Conservation (phyloP, 2,113 vertebrate species). For the Sceloporus undulatus region DNA sequence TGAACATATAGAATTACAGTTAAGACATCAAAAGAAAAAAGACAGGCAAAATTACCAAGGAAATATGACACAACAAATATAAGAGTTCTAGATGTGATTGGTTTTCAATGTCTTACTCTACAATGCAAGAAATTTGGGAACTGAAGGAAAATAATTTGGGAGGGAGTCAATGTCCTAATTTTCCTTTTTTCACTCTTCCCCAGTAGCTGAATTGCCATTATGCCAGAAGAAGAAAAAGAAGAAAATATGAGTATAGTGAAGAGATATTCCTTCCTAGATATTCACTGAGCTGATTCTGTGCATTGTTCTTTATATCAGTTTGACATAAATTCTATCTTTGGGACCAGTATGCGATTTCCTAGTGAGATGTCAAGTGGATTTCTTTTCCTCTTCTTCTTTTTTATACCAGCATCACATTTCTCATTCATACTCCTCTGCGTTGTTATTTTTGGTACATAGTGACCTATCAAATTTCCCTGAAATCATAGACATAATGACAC, state of each 20-base stretch:
- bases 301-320: not conserved
- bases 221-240: not conserved
- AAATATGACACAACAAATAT: too few relatives aligned
- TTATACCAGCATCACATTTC: not conserved
- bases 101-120: too few relatives aligned
- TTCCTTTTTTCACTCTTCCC: too few relatives aligned
- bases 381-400: not conserved
- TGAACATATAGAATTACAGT: too few relatives aligned
- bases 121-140: too few relatives aligned
- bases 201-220: not conserved
- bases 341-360: not conserved
- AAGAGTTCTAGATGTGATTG: too few relatives aligned
- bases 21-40: too few relatives aligned
- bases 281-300: not conserved
- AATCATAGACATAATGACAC: not conserved
- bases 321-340: constrained; percentile 21
- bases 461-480: not conserved
- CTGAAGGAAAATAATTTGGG: too few relatives aligned
- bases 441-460: not conserved
- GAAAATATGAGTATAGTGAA: not conserved
- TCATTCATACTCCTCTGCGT: not conserved
- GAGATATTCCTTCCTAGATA: not conserved
- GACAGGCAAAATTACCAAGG: too few relatives aligned
- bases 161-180: too few relatives aligned
- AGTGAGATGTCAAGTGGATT: not conserved